Evolutionary conservation across 2,888 invertebrate genomes (phyloP), one percentile per base, ranked within the genome.

Genomic region (Salpingus planirostris): DNA sequence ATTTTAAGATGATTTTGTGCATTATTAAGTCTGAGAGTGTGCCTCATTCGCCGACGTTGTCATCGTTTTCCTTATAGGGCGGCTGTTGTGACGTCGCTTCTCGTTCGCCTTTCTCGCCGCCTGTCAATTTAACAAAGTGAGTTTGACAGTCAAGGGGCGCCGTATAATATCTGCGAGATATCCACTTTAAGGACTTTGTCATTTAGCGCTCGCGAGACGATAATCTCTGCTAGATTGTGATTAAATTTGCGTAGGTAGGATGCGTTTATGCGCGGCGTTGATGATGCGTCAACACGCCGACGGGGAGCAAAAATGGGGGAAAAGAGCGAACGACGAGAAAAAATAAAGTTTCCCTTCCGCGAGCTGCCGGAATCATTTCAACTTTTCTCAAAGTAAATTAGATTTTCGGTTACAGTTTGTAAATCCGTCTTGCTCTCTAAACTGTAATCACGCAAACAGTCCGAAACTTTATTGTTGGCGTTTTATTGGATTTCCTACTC

Each of bases 111-210:
- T 35, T 31, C 33, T 34, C 31, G 21, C 31, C 38, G 32, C 38
- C 31, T 38, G 42, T 42, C 42, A 42, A 38, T 42, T 42, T 38
- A 38, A 36, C 42, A 39, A 42, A 42, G 36, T 39, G 42, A 42
- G 33, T 38, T 38, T 42, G 42, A 36, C 38, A 42, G 36, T 33
- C 27, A 24, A 38, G 36, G 25, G 36, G 31, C 38, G 31, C 23
- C 30, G 36, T 33, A 42, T 42, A 42, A 38, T 42, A 42, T 37
- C 42, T 29, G 23, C 24, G 31, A 33, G 38, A 42, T 38, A 38
- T 42, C 38, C 38, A 38, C 33, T 36, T 38, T 42, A 36, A 42
- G 38, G 38, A 33, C 29, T 36, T 33, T 33, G 38, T 36, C 42
- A 33, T 38, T 36, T 42, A 38, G 38, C 29, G 26, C 21, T 24